These are phyloP conservation scores for Pogoniulus pusillus DNA, from an alignment of 2,797 vertebrate species.

Conservation along the genomic window DNA sequence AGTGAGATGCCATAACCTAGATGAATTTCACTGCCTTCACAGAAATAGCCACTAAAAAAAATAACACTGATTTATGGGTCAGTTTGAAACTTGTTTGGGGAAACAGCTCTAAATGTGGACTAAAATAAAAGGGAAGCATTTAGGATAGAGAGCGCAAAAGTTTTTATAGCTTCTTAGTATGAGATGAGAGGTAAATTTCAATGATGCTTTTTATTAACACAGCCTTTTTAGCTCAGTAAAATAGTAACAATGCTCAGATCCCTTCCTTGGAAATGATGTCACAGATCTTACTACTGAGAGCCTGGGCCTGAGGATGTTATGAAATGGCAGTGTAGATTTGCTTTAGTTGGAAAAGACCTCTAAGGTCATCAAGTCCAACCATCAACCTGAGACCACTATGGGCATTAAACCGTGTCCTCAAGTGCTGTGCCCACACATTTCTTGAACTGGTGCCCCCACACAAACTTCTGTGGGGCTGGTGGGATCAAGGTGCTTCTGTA, in stretches of 20 bases:
- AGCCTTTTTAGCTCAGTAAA: slow-evolving; percentile 10
- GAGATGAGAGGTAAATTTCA: not conserved
- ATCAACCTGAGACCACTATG: too few relatives aligned
- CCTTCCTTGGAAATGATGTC: slow-evolving; percentile 38
- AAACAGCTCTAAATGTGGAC: not conserved
- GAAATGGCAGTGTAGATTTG: not conserved
- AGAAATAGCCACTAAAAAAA: not conserved
- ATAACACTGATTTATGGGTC: not conserved
- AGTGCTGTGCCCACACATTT: too few relatives aligned
- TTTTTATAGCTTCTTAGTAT: not conserved
- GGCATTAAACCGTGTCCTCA: too few relatives aligned
- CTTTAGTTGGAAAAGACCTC: too few relatives aligned
- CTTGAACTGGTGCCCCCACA: not conserved
- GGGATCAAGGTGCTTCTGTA: not conserved
- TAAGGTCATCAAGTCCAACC: too few relatives aligned
- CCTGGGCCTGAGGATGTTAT: not conserved
- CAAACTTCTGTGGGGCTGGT: not conserved
- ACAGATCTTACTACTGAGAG: not conserved
- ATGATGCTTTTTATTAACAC: slow-evolving; percentile 33
- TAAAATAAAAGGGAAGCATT: not conserved
- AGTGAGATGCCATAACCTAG: not conserved
- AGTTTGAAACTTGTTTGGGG: not conserved
- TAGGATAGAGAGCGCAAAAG: slow-evolving; percentile 4
- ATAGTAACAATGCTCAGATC: slow-evolving; percentile 17
- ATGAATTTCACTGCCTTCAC: slow-evolving; percentile 3